Evolutionary conservation across 1,140 invertebrate genomes (phyloP).

Genomic region (Brachionus rotundiformis): DNA sequence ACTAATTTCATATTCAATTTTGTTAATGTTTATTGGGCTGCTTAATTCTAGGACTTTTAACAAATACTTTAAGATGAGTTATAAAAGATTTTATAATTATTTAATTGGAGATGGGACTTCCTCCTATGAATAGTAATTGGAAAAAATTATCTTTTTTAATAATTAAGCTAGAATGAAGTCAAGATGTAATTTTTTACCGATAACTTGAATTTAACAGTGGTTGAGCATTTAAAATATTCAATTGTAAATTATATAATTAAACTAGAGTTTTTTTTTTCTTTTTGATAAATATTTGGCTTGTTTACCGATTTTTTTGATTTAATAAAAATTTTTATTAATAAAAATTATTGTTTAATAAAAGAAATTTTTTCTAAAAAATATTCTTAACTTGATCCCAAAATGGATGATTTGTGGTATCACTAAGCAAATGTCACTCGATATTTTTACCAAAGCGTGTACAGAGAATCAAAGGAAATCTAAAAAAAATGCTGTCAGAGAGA

Average conservation of each 20-base stretch:
- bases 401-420: no score
- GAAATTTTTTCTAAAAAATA: no score
- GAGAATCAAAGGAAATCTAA: no score
- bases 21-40: slow-evolving; percentile 41
- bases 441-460: no score
- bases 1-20: slow-evolving; percentile 32
- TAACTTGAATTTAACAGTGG: neutral
- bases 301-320: neutral
- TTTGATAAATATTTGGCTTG: neutral
- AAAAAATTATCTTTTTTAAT: neutral
- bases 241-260: slow-evolving; percentile 7
- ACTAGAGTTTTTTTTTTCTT: neutral
- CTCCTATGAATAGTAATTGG: neutral
- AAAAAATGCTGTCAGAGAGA: no score
- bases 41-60: slow-evolving; percentile 41
- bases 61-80: slow-evolving; percentile 24
- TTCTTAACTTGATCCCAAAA: no score
- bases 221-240: neutral
- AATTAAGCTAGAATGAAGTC: neutral
- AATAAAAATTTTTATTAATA: neutral
- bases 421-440: no score
- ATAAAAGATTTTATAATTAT: slow-evolving; percentile 43
- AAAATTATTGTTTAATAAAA: neutral
- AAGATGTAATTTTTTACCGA: neutral
- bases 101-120: slow-evolving; percentile 18